phyloP scores from a whole-genome alignment of 2,113 vertebrate species.

The Clarias gariepinus region DNA sequence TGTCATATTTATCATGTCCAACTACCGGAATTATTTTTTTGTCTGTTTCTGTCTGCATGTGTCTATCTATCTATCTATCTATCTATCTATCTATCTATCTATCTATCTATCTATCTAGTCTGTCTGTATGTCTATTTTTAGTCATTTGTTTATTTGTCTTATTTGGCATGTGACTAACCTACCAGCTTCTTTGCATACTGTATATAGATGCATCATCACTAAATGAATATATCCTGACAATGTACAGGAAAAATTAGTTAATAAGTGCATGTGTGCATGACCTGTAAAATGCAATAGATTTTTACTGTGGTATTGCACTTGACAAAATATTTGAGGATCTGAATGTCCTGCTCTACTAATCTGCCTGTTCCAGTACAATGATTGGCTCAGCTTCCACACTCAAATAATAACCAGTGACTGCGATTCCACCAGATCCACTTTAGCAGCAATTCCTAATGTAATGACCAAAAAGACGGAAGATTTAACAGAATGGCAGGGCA shows the following conservation, averaged over 20 bases:
- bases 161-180: not conserved
- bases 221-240: not conserved
- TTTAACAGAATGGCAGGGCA: not conserved
- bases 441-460: constrained; percentile 41
- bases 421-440: not conserved
- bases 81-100: too few species aligned
- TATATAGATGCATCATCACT: not conserved
- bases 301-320: constrained; percentile 38
- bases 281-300: constrained; percentile 17
- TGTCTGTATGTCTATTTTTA: too few species aligned
- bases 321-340: constrained; percentile 9
- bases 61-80: too few species aligned
- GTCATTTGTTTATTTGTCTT: constrained; percentile 8
- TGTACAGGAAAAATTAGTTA: not conserved
- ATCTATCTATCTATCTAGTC: too few species aligned
- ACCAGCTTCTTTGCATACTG: not conserved
- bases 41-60: too few species aligned
- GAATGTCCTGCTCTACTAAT: constrained; percentile 48
- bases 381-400: constrained; percentile 35
- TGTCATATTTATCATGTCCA: not conserved
- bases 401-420: constrained; percentile 54
- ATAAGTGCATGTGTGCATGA: not conserved
- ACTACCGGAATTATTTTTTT: not conserved
- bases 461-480: constrained; percentile 54
- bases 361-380: constrained; percentile 48